These are phyloP conservation scores for Parnassius glacialis DNA, from an alignment of 2,888 invertebrate genomes.

Conservation along the genomic window DNA sequence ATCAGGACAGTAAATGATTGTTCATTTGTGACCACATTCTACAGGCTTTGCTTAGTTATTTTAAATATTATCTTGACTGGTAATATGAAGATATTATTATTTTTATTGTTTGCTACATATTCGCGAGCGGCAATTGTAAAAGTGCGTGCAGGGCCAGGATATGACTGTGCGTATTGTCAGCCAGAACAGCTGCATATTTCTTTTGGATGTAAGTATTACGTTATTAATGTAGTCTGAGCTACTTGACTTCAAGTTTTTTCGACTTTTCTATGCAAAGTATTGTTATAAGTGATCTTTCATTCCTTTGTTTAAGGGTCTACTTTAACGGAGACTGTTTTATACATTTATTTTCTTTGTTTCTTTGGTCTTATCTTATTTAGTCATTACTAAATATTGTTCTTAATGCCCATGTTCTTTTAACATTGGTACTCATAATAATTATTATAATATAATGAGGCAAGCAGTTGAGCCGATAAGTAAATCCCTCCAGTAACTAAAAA, in stretches of 20 bases:
- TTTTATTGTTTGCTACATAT: slow-evolving; percentile 37
- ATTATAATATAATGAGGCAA: too few species aligned
- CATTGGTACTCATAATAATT: too few species aligned
- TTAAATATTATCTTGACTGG: not conserved
- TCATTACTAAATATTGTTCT: too few species aligned
- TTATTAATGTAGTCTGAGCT: too few species aligned
- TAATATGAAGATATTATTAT: slow-evolving; percentile 37
- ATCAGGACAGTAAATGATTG: not conserved
- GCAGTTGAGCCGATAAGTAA: too few species aligned
- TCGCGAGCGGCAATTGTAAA: slow-evolving; percentile 29
- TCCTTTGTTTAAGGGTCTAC: too few species aligned
- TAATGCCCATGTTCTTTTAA: too few species aligned
- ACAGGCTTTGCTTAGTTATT: not conserved
- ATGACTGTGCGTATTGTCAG: slow-evolving; percentile 70
- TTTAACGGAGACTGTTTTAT: too few species aligned
- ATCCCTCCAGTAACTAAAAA: too few species aligned
- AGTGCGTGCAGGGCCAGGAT: slow-evolving; percentile 35
- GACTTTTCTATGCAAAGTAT: slow-evolving; percentile 4
- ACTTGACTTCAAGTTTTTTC: too few species aligned
- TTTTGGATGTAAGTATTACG: slow-evolving; percentile 75
- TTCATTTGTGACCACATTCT: slow-evolving; percentile 8
- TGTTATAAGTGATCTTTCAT: not conserved
- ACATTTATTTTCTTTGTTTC: too few species aligned
- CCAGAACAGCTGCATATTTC: slow-evolving; percentile 86
- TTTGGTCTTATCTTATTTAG: too few species aligned